phyloP scores from a whole-genome alignment of 2,113 vertebrate genomes.

The Dinomys branickii region DNA sequence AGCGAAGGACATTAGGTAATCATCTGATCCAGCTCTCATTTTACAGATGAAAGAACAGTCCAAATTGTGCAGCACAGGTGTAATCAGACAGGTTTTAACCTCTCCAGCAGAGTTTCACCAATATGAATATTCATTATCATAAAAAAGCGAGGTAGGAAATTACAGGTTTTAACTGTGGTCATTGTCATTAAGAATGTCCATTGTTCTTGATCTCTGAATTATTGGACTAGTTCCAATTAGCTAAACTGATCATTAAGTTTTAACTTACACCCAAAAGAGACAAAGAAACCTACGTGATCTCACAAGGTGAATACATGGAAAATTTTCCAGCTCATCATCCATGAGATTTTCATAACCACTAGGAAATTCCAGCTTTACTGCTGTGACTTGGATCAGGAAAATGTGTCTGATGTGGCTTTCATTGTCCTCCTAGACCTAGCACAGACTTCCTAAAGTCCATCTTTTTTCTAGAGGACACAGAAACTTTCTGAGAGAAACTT shows the following conservation, averaged over 20 bases:
- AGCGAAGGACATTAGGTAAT: not conserved
- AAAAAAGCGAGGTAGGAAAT: slow-evolving; percentile 5
- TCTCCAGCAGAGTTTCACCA: slow-evolving; percentile 16
- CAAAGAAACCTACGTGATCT: not conserved
- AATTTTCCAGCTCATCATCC: slow-evolving; percentile 1
- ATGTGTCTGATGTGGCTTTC: not conserved
- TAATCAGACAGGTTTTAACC: not conserved
- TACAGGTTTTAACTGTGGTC: slow-evolving; percentile 22
- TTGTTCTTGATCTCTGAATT: slow-evolving; percentile 49
- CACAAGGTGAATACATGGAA: not conserved
- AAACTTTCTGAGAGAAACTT: slow-evolving; percentile 39
- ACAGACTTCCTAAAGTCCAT: not conserved
- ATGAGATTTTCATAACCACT: not conserved
- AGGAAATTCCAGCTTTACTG: slow-evolving; percentile 9
- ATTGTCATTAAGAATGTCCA: not conserved
- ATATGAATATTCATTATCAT: slow-evolving; percentile 36
- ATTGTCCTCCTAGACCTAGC: not conserved
- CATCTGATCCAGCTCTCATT: not conserved
- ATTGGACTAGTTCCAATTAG: slow-evolving; percentile 21
- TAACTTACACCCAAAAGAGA: not conserved
- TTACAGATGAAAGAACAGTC: slow-evolving; percentile 18
- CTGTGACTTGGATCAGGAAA: not conserved
- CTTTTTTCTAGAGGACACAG: slow-evolving; percentile 8
- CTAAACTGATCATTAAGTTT: slow-evolving; percentile 41
- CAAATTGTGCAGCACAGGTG: not conserved